phyloP scores from a whole-genome alignment of 2,888 invertebrate genomes.

The Thera obeliscata region DNA sequence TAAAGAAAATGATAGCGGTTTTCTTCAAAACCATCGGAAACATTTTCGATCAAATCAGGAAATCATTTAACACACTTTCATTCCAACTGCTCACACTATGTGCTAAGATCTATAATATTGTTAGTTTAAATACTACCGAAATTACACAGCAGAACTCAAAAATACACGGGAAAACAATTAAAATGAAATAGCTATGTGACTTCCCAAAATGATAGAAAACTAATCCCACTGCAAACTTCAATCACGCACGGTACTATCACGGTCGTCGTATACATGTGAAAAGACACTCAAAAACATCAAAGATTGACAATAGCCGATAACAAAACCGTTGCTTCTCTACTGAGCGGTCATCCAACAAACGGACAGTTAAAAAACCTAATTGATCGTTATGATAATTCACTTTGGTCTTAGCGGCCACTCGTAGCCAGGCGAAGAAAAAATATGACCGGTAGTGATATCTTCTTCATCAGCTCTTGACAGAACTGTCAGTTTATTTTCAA shows the following conservation, averaged over 20 bases:
- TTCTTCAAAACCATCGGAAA: no score
- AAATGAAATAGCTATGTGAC: no score
- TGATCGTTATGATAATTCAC: conserved; percentile 79
- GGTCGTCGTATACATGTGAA: conserved; percentile 5
- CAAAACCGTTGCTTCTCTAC: conserved; percentile 72
- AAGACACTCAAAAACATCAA: conserved; percentile 39
- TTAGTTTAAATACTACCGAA: no score
- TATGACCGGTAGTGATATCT: conserved; percentile 3
- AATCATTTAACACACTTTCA: no score
- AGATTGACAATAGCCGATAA: conserved; percentile 81
- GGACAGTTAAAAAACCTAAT: conserved; percentile 74
- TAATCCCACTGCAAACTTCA: no score
- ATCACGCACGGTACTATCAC: background rate
- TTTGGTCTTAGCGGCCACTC: conserved; percentile 40
- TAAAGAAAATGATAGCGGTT: no score
- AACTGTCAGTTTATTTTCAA: background rate
- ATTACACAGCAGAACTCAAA: no score
- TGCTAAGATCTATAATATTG: no score
- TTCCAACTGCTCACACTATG: no score
- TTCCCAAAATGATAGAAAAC: no score
- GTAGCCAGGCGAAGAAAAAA: conserved; percentile 44
- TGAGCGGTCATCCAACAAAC: conserved; percentile 76
- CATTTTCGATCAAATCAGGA: no score
- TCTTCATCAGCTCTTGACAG: background rate
- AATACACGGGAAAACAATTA: no score